These are phyloP conservation scores for Bolinopsis microptera DNA, from an alignment of 37 sponge, comb jelly and placozoan genomes.

Conservation along the genomic window DNA sequence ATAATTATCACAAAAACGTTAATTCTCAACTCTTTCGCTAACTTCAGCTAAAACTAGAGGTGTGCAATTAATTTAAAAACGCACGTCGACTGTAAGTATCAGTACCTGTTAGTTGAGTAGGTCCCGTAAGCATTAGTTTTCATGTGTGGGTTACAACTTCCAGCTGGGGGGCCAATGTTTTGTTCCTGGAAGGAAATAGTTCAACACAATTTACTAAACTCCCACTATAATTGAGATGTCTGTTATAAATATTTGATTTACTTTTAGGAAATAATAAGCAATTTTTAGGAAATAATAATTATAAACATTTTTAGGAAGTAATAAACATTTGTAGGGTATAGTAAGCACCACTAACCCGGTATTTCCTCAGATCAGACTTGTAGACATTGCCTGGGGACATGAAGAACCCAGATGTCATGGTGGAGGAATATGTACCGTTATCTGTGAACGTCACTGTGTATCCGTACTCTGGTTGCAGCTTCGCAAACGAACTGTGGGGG, in stretches of 20 bases:
- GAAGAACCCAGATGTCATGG: conserved; percentile 52
- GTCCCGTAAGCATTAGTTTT: conserved; percentile 26
- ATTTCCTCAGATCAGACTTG: conserved; percentile 60
- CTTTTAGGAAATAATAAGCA: too few species aligned
- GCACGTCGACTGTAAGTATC: too few species aligned
- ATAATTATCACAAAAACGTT: too few species aligned
- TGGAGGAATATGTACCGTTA: conserved; percentile 62
- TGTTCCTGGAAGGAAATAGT: not conserved
- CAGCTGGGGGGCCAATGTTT: not conserved
- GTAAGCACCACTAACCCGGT: not conserved
- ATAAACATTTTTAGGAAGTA: too few species aligned
- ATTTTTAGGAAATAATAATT: too few species aligned
- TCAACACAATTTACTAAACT: too few species aligned
- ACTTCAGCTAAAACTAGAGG: too few species aligned
- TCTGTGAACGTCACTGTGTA: conserved; percentile 38
- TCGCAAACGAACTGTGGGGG: not conserved
- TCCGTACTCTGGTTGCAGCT: conserved; percentile 28
- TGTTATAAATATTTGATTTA: too few species aligned
- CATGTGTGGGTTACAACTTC: not conserved
- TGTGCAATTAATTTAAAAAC: too few species aligned
- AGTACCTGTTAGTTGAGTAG: conserved; percentile 30
- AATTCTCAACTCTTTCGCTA: too few species aligned
- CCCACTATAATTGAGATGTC: too few species aligned
- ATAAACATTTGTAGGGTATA: too few species aligned
- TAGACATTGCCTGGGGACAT: conserved; percentile 60